Evolutionary conservation across 2,888 invertebrate species (phyloP).

Genomic region (Melikaiella ostensackeni): DNA sequence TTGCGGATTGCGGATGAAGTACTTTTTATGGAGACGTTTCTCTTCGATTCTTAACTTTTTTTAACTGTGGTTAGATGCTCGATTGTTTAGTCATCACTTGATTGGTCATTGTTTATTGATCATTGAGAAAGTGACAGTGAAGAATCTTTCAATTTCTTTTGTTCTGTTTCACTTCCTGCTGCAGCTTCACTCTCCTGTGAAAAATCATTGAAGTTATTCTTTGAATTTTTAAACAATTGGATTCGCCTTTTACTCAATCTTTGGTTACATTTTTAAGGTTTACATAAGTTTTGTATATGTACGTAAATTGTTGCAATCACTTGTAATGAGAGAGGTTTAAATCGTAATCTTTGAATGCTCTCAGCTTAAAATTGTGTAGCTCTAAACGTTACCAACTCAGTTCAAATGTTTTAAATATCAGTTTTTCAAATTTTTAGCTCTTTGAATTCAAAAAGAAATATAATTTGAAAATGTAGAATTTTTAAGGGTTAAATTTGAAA

Average conservation of each 20-base stretch:
- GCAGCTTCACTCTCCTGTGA: conserved; percentile 9
- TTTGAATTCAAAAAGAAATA: too few species aligned
- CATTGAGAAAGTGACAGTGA: conserved; percentile 31
- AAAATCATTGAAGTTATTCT: conserved; percentile 6
- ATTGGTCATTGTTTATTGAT: conserved; percentile 21
- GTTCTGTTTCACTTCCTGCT: not conserved
- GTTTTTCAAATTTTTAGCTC: too few species aligned
- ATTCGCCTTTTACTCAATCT: not conserved
- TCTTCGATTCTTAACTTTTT: not conserved
- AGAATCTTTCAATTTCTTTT: not conserved
- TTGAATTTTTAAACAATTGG: not conserved
- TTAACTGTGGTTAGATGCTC: not conserved
- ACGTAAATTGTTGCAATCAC: not conserved
- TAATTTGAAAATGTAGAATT: too few species aligned
- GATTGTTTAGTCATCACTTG: not conserved
- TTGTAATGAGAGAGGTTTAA: too few species aligned
- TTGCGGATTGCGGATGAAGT: conserved; percentile 25
- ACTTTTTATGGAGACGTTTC: not conserved
- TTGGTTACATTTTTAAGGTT: not conserved
- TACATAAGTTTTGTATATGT: not conserved
- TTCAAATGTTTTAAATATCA: not conserved
- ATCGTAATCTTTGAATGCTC: not conserved
- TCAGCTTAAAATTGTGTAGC: not conserved
- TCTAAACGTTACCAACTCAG: too few species aligned
- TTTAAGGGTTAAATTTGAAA: too few species aligned